Base-by-base conservation (phyloP, 2,113 vertebrate species). In the Balaenoptera acutorostrata region DNA sequence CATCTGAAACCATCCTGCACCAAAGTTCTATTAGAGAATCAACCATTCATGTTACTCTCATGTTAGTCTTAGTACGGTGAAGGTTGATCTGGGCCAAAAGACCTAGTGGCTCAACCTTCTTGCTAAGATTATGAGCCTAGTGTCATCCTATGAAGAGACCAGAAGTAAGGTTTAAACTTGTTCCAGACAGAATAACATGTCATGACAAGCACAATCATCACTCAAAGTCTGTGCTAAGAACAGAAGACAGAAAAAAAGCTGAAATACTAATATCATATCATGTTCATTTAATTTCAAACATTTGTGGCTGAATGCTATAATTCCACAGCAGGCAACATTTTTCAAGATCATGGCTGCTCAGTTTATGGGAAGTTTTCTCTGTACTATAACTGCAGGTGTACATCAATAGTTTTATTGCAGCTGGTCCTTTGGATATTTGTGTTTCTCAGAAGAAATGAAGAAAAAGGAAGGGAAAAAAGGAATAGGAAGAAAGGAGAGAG, bases 191-290 rank as follows among this genome's bases (percentile, higher is more conserved):
- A 61, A 39, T 25, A 41, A 31, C 63, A 80, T 21, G 49, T 81
- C 25, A 64, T n/a, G n/a, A 36, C 31, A 77, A 88, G 61, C 14
- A n/a, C 4, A n/a, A 59, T 23, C 75, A 27, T 90, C 36, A 52
- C 52, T 94, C 80, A 86, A 81, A 27, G 8, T 75, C 63, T 92
- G 31, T 66, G 80, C 80, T 92, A 83, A 95, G 69, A 90, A 85
- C 2, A 55, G 64, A 69, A 89, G 63, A 81, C 55, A 75, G 39
- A 61, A 88, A 89, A 81, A 57, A 92, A 85, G 9, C 14, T 33
- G 23, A 77, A 92, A 80, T 63, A 31, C 27, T 41, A 39, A 64
- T 46, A 87, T 6, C 23, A 64, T 14, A 44, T 69, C 23, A 9
- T 8, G 21, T 93, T 86, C 13, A 5, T 29, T 27, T 75, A 71